Conservation (phyloP, 35 echinoderm and acorn worm species). For the Strongylocentrotus purpuratus region DNA sequence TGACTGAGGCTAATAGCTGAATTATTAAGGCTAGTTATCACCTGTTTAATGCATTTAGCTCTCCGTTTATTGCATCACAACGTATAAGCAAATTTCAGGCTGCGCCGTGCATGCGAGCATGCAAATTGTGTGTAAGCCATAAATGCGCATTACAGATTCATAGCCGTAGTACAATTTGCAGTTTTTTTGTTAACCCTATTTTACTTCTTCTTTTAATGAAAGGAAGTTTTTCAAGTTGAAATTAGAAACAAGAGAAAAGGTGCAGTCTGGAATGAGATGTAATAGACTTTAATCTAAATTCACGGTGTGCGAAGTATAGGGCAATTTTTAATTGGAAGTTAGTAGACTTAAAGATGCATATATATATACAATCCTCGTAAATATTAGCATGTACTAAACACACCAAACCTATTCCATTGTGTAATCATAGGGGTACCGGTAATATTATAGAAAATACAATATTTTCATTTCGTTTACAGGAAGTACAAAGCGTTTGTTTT, state of each 20-base stretch:
- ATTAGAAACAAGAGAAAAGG: background rate
- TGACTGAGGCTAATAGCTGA: background rate
- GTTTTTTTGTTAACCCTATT: background rate
- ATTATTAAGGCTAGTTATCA: conserved; percentile 13
- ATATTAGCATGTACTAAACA: too few species aligned
- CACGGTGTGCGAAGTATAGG: too few species aligned
- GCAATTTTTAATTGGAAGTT: too few species aligned
- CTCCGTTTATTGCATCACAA: background rate
- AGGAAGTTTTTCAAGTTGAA: background rate
- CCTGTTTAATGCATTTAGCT: conserved; percentile 4
- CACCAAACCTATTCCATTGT: too few species aligned
- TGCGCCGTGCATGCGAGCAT: background rate
- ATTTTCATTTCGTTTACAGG: too few species aligned
- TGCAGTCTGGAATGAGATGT: background rate
- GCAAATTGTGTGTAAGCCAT: background rate
- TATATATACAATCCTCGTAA: too few species aligned
- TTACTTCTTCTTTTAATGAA: background rate
- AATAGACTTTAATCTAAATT: background rate
- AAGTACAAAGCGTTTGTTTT: too few species aligned
- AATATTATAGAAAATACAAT: too few species aligned
- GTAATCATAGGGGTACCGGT: too few species aligned
- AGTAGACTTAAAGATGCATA: too few species aligned
- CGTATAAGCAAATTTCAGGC: background rate
- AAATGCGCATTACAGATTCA: background rate
- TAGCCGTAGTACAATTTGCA: background rate